Conservation (phyloP, 2,113 vertebrate genomes). For the Anser brachyrhynchus region DNA sequence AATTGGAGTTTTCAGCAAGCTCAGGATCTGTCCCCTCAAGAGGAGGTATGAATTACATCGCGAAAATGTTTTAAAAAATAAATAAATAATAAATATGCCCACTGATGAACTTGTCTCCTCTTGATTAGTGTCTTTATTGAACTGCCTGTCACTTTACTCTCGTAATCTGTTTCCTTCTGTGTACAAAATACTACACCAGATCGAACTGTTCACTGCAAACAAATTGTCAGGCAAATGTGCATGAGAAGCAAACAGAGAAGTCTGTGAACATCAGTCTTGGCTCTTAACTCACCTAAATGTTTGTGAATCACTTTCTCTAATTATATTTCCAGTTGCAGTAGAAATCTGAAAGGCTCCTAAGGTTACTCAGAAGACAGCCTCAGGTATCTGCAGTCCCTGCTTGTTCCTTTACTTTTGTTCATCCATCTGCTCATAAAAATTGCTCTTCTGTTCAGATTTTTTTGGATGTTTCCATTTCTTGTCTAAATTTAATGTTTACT, state of each 20-base stretch:
- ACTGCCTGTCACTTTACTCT: not conserved
- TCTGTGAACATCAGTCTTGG: not conserved
- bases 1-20: not conserved
- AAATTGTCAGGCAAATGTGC: not conserved
- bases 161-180: not conserved
- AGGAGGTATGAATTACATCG: not conserved
- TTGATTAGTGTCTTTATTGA: not conserved
- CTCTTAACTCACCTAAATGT: conserved; percentile 4
- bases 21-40: not conserved
- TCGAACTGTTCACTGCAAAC: not conserved
- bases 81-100: not conserved
- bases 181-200: fast-evolving
- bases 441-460: not conserved
- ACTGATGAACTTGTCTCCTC: not conserved
- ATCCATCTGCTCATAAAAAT: not conserved
- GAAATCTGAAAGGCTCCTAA: not conserved
- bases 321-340: not conserved
- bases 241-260: not conserved
- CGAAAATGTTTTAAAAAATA: not conserved
- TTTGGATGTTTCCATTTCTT: not conserved
- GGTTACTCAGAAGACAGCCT: not conserved
- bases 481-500: not conserved
- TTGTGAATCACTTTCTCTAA: not conserved
- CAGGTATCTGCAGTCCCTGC: not conserved
- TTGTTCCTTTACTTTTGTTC: not conserved